phyloP scores from a whole-genome alignment of 2,113 vertebrate species.

The Acinonyx jubatus region DNA sequence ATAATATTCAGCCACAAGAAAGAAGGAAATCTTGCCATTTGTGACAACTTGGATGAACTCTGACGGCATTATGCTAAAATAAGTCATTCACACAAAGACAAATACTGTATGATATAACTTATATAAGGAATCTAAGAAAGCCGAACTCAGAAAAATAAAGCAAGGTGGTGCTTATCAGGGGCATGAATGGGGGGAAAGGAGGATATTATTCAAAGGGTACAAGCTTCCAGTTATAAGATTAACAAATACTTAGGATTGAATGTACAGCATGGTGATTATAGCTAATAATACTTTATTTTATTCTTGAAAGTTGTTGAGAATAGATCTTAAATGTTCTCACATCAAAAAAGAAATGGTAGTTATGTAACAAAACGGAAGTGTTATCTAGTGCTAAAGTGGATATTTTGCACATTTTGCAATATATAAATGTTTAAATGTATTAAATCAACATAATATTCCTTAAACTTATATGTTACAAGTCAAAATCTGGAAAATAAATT shows the following conservation, averaged over 20 bases:
- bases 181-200: neutral
- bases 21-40: neutral
- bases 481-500: neutral
- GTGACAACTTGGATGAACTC: neutral
- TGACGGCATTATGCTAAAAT: neutral
- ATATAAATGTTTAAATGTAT: neutral
- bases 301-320: neutral
- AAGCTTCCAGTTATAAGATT: neutral
- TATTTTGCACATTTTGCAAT: neutral
- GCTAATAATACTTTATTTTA: neutral
- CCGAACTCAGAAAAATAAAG: neutral
- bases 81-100: neutral
- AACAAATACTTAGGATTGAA: neutral
- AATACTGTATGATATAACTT: neutral
- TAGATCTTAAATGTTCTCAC: neutral
- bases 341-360: neutral
- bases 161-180: neutral
- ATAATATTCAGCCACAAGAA: neutral
- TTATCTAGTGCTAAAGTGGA: neutral
- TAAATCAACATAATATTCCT: neutral
- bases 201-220: neutral
- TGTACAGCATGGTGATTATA: neutral
- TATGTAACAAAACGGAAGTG: neutral
- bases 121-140: neutral
- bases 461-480: neutral